Percentiles rank a stretch among this genome's conserved stretches.
phyloP scores from a whole-genome alignment of 1,140 invertebrate species.

The Cydia splendana region DNA sequence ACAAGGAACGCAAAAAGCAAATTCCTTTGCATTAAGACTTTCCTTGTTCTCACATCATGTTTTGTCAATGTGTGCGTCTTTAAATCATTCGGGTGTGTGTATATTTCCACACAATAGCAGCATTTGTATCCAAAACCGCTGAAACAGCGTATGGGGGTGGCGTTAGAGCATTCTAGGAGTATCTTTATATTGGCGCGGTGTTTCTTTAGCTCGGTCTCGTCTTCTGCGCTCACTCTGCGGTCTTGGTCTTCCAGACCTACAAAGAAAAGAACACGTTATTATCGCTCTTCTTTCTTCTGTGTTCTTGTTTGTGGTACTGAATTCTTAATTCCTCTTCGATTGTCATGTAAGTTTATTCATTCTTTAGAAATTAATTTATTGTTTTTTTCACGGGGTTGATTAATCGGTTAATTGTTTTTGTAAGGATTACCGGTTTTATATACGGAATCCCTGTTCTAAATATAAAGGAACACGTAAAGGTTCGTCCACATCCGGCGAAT shows the following conservation, averaged over 20 bases:
- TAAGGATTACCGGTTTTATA: too few species aligned
- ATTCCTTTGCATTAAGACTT: conserved; percentile 5
- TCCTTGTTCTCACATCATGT: conserved; percentile 18
- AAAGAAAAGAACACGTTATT: conserved; percentile 21
- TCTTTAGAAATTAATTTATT: too few species aligned
- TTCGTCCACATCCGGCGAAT: too few species aligned
- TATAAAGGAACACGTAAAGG: too few species aligned
- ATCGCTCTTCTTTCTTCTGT: conserved; percentile 14
- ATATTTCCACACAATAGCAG: conserved; percentile 34
- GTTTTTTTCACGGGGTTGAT: too few species aligned
- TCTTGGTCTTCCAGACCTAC: conserved; percentile 23
- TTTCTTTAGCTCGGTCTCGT: conserved; percentile 15
- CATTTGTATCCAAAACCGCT: conserved; percentile 34
- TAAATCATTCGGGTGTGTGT: conserved; percentile 31
- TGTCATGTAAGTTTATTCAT: too few species aligned
- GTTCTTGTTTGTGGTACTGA: too few species aligned
- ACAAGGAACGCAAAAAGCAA: conserved; percentile 7
- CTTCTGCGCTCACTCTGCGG: neutral
- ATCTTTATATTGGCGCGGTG: conserved; percentile 36
- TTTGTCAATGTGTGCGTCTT: conserved; percentile 33
- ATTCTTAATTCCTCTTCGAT: too few species aligned
- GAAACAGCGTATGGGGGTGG: conserved; percentile 33
- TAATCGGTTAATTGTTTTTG: too few species aligned
- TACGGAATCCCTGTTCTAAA: too few species aligned
- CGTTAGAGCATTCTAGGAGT: conserved; percentile 37